Base-by-base conservation (phyloP, 2,797 vertebrate species). In the Crenichthys baileyi region DNA sequence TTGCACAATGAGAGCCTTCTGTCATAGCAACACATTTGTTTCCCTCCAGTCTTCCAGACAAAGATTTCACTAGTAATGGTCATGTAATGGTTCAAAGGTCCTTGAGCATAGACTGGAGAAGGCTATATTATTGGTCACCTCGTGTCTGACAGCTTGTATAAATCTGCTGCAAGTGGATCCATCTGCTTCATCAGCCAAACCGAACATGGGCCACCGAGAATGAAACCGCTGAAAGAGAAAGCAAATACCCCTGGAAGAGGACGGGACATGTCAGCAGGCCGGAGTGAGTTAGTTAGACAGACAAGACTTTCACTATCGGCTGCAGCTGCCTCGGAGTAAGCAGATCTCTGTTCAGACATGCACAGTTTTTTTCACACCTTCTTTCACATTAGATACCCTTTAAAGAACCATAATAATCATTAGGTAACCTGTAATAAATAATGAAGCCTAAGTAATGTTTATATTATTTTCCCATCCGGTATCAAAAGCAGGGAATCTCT, bases 21-120 rank as follows among this genome's bases (percentile, higher is more conserved):
- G 80, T 91, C 88, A 92, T 77, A 86, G 75, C 77, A 84, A 88
- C 89, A 88, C 91, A 92, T 94, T 93, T 79, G 87, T 85, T 90
- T 91, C 77, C 84, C 83, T 87, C 84, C 84, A 89, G 89, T 87
- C 90, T 90, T 90, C 86, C 85, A 88, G 88, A 93, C 87, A 88
- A 79, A 78, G 90, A 80, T 92, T 91, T 89, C 87, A 85, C 87
- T 85, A 73, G 80, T 91, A 93, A 93, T 92, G 88, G 88, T 80
- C 72, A 78, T 90, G 84, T 92, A 87, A 90, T 91, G 86, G 86
- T 81, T 84, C 82, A 58, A 85, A 88, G 88, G 83, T 94, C 88
- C 79, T 92, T 88, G 87, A 85, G 86, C 87, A 83, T 67, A 3
- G 80, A 50, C 81, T 81, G 88, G 68, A 79, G 90, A 89, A 89